Evolutionary conservation across 2,113 vertebrate genomes (phyloP).

Genomic region (Tragelaphus scriptus): DNA sequence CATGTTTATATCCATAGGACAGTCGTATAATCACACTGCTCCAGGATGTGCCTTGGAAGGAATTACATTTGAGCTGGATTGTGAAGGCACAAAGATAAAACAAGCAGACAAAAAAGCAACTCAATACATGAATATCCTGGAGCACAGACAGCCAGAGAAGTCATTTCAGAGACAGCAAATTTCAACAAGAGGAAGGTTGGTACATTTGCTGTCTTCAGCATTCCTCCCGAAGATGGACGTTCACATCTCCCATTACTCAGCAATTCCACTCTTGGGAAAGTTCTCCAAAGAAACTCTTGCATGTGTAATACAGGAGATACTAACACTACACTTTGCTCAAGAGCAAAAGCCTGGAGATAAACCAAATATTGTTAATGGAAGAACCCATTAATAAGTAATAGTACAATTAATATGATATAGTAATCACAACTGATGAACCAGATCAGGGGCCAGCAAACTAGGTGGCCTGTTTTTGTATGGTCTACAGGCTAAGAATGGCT

Average conservation of each 20-base stretch:
- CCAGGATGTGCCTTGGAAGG: not conserved
- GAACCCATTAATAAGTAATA: not conserved
- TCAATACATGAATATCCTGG: fast-evolving
- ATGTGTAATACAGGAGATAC: too few species aligned
- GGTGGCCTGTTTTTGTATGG: not conserved
- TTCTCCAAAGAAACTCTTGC: not conserved
- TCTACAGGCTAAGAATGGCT: not conserved
- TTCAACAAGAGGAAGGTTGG: fast-evolving
- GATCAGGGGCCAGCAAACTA: not conserved
- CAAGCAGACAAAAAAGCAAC: not conserved
- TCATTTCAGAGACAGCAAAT: not conserved
- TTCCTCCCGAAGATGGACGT: fast-evolving
- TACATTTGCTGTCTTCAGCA: not conserved
- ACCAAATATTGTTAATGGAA: not conserved
- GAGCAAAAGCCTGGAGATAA: not conserved
- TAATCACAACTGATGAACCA: not conserved
- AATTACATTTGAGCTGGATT: not conserved
- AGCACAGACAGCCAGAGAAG: not conserved
- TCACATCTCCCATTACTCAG: not conserved
- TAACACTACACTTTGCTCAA: not conserved
- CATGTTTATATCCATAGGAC: not conserved
- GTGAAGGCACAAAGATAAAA: not conserved
- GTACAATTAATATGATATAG: not conserved
- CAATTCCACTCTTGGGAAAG: not conserved
- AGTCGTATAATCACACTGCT: fast-evolving